Base-by-base conservation (phyloP, 2,888 invertebrate genomes). In the Mayetiola destructor region DNA sequence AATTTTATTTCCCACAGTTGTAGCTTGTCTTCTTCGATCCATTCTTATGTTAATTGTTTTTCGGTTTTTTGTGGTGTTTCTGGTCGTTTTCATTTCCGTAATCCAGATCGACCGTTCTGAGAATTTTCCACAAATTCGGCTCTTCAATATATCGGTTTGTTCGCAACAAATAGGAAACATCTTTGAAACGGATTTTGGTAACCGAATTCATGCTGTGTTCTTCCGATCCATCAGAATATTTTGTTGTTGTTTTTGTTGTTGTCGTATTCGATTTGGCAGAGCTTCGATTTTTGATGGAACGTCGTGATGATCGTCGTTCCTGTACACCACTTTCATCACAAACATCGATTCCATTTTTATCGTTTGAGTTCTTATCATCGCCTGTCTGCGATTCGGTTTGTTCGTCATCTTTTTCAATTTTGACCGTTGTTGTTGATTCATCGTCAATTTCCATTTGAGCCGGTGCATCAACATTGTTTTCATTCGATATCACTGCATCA, bases 1-100 rank as follows among this genome's bases (percentile, higher is more conserved):
- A 88, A 85, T 65, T 90, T 90, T 59, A 96, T 93, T 74, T 96
- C 95, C 95, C 95, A 96, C 37, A 97, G 73, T 67, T 96, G 95
- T 48, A 97, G 73, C 68, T 90, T 88, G 62, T 94, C 93, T 72
- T 97, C 96, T 63, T 93, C 92, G 0, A 94, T 87, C 96, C 96
- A 96, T 66, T 89, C 88, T 72, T 96, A 95, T 0, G 85, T 81
- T 12, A 95, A 90, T 75, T 92, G 90, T 0, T 96, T 95, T 68
- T 94, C 93, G 8, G 89, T 91, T 66, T 88, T 89, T 69, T 91
- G 90, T 0, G 94, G 94, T 4, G 92, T 88, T 73, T 96, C 95
- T 1, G 92, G 89, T 53, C 93, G 78, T 69, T 94, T 92, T 57
- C 96, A 76, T 72, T 95, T 94, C 55, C 96, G 78, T 59, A 96